Evolutionary conservation across 2,113 vertebrate species (phyloP), one percentile per base, ranked within the genome.

Genomic region (Ictalurus punctatus): DNA sequence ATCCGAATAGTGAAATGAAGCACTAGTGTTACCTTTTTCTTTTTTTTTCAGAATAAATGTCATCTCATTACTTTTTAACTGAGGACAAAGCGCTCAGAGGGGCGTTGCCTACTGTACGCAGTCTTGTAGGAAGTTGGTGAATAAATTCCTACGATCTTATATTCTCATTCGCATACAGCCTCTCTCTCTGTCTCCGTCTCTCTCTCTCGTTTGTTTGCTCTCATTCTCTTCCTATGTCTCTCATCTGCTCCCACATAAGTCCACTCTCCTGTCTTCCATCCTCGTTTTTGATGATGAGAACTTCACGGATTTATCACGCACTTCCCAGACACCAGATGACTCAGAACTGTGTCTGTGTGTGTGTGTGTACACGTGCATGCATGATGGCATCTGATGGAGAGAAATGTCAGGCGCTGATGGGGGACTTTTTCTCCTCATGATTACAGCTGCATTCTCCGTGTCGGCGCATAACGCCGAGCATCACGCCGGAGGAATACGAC

Each of bases 371-470:
- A 61, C 61, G 30, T 85, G 58, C 69, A 83, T 80, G 37, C 63
- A 23, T 67, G 19, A n/a, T 84, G 34, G 9, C 58, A 87, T 76
- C 44, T 82, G 30, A 78, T 69, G 2, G 56, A 86, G 30, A 59
- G 52, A 84, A 78, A 81, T 87, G 84, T 37, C 87, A 86, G 30
- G 69, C 17, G 52, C 40, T 63, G 40, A 56, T 40, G 54, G 63
- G 37, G 25, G 34, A 85, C 61, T 85, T 82, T 86, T 74, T 83
- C 58, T 84, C n/a, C 4, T 8, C 37, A 27, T 74, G 40, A 89
- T 91, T 89, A 87, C 80, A 84, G 61, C 23, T 69, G 82, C 25
- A 16, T 76, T 56, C 74, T 73, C 81, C 19, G 30, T 88, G 37
- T 85, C 80, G 44, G 56, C 34, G 85, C 74, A 87, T 56, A 87